Conservation (phyloP, 2,888 invertebrate genomes). For the Gryllus longicercus region DNA sequence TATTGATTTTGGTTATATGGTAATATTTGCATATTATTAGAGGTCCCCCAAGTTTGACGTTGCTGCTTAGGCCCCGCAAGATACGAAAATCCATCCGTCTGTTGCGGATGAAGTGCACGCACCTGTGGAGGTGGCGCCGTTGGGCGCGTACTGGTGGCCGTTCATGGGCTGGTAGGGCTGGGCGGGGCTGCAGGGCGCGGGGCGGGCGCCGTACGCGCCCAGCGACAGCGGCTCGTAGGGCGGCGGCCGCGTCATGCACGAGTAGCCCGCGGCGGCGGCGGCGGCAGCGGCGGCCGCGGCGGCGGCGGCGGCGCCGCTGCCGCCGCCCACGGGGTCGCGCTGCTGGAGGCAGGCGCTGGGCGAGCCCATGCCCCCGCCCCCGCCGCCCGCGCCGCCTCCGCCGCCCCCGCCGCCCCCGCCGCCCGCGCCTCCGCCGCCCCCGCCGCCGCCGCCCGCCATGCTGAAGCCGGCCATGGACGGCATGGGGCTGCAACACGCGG, state of each 20-base stretch:
- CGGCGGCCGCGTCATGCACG: constrained; percentile 52
- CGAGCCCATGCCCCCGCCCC: constrained; percentile 51
- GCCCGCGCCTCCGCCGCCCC: constrained; percentile 45
- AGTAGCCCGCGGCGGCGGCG: constrained; percentile 44
- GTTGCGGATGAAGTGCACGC: constrained; percentile 27
- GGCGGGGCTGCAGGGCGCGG: constrained; percentile 60
- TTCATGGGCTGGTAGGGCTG: constrained; percentile 60
- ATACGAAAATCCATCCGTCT: too few species aligned
- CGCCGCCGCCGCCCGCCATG: constrained; percentile 40
- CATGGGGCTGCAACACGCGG: constrained; percentile 51
- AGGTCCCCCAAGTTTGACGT: too few species aligned
- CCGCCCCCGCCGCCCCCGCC: constrained; percentile 44
- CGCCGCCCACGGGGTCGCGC: constrained; percentile 37
- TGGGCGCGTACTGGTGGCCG: constrained; percentile 51
- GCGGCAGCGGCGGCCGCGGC: constrained; percentile 36
- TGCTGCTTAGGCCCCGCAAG: too few species aligned
- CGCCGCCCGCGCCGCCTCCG: constrained; percentile 42
- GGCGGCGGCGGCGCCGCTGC: constrained; percentile 47
- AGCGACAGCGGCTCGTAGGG: constrained; percentile 53
- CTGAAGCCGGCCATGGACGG: constrained; percentile 57
- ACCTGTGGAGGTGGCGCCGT: constrained; percentile 57
- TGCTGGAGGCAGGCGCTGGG: constrained; percentile 41
- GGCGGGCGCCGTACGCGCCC: constrained; percentile 46
- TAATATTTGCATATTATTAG: too few species aligned
- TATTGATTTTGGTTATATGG: too few species aligned